A percentile compares a stretch with the other conserved stretches of the same genome.
These are phyloP conservation scores for Pangasius mekongensis DNA, from an alignment of 2,797 vertebrate genomes.

Conservation along the genomic window DNA sequence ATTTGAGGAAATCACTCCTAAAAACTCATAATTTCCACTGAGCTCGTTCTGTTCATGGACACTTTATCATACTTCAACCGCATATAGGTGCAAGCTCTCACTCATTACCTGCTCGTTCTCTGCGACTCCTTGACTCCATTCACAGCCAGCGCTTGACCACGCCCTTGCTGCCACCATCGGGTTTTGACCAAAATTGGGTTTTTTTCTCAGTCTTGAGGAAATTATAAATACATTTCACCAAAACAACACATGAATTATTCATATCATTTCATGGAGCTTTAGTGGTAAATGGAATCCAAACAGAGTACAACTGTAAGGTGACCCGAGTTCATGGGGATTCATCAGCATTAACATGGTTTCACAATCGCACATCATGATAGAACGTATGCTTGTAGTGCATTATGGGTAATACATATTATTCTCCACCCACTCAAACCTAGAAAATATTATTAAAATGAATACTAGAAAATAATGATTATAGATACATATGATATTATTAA, in stretches of 20 bases:
- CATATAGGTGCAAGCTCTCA: neutral
- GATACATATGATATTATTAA: neutral
- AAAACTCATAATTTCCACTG: neutral
- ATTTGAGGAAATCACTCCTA: neutral
- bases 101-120: neutral
- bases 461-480: neutral
- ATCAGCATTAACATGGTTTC: neutral
- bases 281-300: neutral
- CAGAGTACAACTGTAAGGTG: conserved; percentile 5
- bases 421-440: neutral
- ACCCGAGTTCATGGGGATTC: neutral
- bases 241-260: neutral
- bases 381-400: neutral
- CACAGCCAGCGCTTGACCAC: neutral
- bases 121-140: too few species aligned
- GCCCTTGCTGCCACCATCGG: neutral
- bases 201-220: neutral
- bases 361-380: neutral
- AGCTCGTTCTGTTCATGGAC: neutral
- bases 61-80: neutral
- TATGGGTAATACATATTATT: neutral
- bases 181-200: neutral
- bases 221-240: neutral
- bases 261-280: neutral
- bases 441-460: too few species aligned